Percentiles rank a stretch among this genome's conserved stretches.
phyloP scores from a whole-genome alignment of 2,797 vertebrate genomes.

The Anguilla obscura region DNA sequence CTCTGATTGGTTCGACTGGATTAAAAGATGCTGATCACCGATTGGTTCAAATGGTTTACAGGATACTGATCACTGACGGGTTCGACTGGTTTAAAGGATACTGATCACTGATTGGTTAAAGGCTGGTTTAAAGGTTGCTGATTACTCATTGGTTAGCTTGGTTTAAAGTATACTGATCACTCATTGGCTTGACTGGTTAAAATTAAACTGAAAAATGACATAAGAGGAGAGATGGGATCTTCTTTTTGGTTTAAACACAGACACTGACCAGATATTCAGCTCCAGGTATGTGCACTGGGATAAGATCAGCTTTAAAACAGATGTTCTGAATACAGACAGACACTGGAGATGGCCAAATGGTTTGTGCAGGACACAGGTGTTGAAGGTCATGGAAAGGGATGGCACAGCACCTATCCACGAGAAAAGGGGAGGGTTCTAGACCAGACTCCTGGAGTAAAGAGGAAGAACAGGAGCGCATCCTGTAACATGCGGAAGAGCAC shows the following conservation, averaged over 20 bases:
- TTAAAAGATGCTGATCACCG: not conserved
- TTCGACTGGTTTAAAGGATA: not conserved
- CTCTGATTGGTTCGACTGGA: slow-evolving; percentile 20
- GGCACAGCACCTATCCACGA: not conserved
- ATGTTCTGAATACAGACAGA: not conserved
- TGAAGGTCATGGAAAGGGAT: not conserved
- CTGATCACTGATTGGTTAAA: slow-evolving; percentile 51
- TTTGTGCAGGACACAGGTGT: not conserved
- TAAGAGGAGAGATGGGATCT: not conserved
- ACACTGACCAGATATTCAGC: not conserved
- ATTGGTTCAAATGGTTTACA: not conserved
- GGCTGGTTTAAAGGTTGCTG: slow-evolving; percentile 65
- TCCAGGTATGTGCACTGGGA: not conserved
- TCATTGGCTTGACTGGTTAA: not conserved
- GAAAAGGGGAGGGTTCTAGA: too few relatives aligned
- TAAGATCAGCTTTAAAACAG: not conserved
- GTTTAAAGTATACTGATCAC: not conserved
- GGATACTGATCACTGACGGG: not conserved
- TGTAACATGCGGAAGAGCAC: too few relatives aligned
- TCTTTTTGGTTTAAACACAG: not conserved
- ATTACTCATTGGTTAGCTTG: slow-evolving; percentile 22
- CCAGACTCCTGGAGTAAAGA: too few relatives aligned
- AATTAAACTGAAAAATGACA: not conserved
- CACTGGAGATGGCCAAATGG: not conserved
- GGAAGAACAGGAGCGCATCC: too few relatives aligned